phyloP scores from a whole-genome alignment of 2,113 vertebrate species.

The Nibea coibor region DNA sequence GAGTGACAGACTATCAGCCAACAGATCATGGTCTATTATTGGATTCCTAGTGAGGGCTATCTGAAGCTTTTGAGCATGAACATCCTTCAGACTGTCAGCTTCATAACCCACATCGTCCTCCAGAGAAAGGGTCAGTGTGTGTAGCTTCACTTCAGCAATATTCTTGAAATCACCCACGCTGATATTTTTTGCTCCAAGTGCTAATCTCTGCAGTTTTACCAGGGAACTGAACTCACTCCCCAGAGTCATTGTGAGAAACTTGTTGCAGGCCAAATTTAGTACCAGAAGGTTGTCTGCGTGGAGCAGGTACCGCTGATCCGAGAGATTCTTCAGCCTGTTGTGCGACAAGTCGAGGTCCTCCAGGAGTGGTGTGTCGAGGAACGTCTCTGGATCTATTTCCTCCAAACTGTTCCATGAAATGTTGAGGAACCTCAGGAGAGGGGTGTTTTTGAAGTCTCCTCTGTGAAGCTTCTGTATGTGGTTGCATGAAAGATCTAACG shows the following conservation, averaged over 20 bases:
- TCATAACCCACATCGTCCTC: slow-evolving; percentile 78
- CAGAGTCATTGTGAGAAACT: slow-evolving; percentile 82
- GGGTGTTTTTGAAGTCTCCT: slow-evolving; percentile 78
- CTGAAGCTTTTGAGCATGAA: slow-evolving; percentile 80
- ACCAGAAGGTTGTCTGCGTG: slow-evolving; percentile 73
- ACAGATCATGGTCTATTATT: slow-evolving; percentile 51
- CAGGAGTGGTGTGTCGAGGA: slow-evolving; percentile 82
- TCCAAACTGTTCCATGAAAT: slow-evolving; percentile 87
- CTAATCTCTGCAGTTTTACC: slow-evolving; percentile 82
- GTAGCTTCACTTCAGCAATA: slow-evolving; percentile 77
- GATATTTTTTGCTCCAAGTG: slow-evolving; percentile 83
- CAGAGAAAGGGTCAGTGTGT: slow-evolving; percentile 82
- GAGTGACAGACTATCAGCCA: slow-evolving; percentile 76
- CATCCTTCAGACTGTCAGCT: slow-evolving; percentile 74
- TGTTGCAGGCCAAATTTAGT: slow-evolving; percentile 88
- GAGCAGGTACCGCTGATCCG: slow-evolving; percentile 75
- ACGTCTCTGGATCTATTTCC: slow-evolving; percentile 79
- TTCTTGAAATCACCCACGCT: slow-evolving; percentile 77
- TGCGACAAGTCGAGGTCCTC: slow-evolving; percentile 89
- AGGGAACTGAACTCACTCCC: slow-evolving; percentile 84
- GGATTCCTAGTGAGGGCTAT: slow-evolving; percentile 63
- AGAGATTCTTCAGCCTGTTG: slow-evolving; percentile 84
- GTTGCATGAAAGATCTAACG: slow-evolving; percentile 87
- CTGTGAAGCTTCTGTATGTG: slow-evolving; percentile 78
- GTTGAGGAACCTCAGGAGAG: slow-evolving; percentile 83